These are phyloP conservation scores for Phalacrocorax brasilianus DNA, from an alignment of 2,113 vertebrate species.

Conservation along the genomic window DNA sequence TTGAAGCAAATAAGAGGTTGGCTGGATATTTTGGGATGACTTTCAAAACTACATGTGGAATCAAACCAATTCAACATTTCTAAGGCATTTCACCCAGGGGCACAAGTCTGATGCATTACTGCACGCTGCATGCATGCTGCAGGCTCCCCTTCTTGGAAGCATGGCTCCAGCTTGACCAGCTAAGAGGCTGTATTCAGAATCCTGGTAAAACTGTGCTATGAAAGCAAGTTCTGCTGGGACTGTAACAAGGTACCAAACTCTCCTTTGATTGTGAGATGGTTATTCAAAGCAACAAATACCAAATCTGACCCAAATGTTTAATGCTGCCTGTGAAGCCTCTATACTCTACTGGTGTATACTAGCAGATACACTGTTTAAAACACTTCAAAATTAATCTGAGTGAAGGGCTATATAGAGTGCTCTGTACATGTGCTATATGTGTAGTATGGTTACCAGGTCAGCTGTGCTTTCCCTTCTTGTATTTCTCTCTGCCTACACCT, in stretches of 20 bases:
- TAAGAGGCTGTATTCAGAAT: neutral
- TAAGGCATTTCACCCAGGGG: conserved; percentile 41
- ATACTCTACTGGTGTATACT: neutral
- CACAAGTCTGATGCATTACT: conserved; percentile 26
- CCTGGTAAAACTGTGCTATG: conserved; percentile 36
- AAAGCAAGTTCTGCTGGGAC: conserved; percentile 38
- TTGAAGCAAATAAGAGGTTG: neutral
- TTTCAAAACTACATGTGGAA: neutral
- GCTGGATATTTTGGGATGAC: neutral
- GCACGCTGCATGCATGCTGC: conserved; percentile 50
- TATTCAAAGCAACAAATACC: neutral
- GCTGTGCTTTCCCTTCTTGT: neutral
- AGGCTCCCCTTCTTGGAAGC: conserved; percentile 30
- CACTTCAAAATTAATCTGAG: neutral
- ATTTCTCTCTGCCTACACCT: neutral
- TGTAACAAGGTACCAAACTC: neutral
- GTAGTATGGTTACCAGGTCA: neutral
- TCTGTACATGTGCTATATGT: neutral
- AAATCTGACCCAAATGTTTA: neutral
- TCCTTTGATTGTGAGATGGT: neutral
- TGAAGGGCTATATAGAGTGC: neutral
- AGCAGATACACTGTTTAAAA: neutral
- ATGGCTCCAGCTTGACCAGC: conserved; percentile 40
- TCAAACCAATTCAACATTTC: neutral
- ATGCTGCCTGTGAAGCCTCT: neutral